Conservation (phyloP, 1,140 invertebrate species). For the Drosophila melanica region DNA sequence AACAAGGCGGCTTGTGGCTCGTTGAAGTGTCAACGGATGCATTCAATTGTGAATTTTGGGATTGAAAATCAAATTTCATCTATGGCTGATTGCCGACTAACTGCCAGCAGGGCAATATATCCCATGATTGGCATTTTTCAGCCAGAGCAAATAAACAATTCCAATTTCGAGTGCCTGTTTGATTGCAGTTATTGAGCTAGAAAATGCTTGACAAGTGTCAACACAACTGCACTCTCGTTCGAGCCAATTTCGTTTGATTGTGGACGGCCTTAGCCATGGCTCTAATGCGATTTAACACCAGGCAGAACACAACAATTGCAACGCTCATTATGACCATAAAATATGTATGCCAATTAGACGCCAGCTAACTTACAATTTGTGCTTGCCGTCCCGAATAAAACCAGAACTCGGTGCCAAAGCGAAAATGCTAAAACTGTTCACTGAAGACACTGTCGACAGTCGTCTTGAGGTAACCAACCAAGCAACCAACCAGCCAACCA, state of each 20-base stretch:
- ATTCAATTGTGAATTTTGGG: constrained; percentile 54
- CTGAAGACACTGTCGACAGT: background rate
- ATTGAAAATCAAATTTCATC: constrained; percentile 45
- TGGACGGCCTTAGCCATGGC: background rate
- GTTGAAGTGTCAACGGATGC: constrained; percentile 53
- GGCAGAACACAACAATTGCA: background rate
- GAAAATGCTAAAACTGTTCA: background rate
- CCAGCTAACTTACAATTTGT: constrained; percentile 23
- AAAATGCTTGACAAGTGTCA: constrained; percentile 48
- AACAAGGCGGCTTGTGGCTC: constrained; percentile 25
- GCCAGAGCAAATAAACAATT: constrained; percentile 40
- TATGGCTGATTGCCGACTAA: constrained; percentile 4
- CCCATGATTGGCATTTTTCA: constrained; percentile 8
- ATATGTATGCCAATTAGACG: constrained; percentile 48
- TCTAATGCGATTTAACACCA: constrained; percentile 8
- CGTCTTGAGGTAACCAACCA: background rate
- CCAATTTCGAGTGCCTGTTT: constrained; percentile 37
- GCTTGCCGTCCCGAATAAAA: constrained; percentile 3
- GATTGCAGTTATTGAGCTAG: constrained; percentile 60
- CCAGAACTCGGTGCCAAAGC: constrained; percentile 6
- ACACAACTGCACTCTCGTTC: constrained; percentile 2
- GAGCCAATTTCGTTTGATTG: constrained; percentile 7
- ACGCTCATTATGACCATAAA: constrained; percentile 45
- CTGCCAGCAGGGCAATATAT: constrained; percentile 23
- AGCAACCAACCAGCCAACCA: background rate